Evolutionary conservation across 2,113 vertebrate genomes (phyloP), one percentile per base, ranked within the genome.

Genomic region (Antigone vipio): DNA sequence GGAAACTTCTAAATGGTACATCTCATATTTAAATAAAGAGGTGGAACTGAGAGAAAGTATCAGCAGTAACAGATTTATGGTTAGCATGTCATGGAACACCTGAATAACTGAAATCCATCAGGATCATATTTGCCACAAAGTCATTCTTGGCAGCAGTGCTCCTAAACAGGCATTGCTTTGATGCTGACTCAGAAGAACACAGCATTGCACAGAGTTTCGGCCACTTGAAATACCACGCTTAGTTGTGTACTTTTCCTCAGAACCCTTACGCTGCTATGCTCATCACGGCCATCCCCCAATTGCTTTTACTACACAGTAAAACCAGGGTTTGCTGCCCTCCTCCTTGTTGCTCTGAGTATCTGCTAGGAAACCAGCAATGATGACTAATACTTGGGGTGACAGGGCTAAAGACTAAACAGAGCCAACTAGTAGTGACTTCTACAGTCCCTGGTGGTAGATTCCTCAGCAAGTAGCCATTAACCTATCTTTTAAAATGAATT

Each of bases 261-360:
- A 89, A 62, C 44, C 49, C 14, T 47, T 47, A 62, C 19, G 18
- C 8, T 64, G 35, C 71, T 49, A 2, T 16, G 9, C 16, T 85
- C 66, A 30, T 14, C 29, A 73, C 15, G 10, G 47, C 42, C 42
- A 55, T 24, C 38, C 63, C 26, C 29, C n/a, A 75, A 4, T 3
- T 55, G 35, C 21, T 73, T 60, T 60, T 60, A 30, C 69, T 42
- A n/a, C 24, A 16, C 1, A 1, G 15, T 50, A 83, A 62, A 68
- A 12, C n/a, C 24, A 52, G 0, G 0, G 18, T 1, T 88, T 71
- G 53, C 59, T 95, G 13, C 35, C 3, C 4, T 50, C 20, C n/a
- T 44, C 63, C 27, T 79, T 3, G 0, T 17, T 50, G 20, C 45
- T 74, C 30, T 12, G 11, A 64, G 34, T n/a, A 73, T 12, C 71